Evolutionary conservation across 2,113 vertebrate species (phyloP), one percentile per base, ranked within the genome.

Genomic region (Myodes glareolus): DNA sequence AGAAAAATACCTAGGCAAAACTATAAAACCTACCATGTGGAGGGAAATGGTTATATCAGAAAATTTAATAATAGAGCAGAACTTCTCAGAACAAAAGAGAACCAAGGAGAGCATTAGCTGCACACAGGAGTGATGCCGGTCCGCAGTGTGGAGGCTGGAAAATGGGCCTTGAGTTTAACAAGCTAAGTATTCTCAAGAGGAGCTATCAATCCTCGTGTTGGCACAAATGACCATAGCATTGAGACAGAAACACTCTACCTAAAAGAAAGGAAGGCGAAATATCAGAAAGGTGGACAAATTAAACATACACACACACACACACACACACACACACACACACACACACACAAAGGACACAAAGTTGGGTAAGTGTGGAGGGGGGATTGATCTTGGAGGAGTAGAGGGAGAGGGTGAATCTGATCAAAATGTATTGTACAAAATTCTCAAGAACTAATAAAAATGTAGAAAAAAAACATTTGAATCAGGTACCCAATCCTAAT

Each of bases 51-150:
- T 73, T 92, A 76, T 65, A 90, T 85, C n/a, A 84, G 63, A 68
- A 95, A 95, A 90, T 63, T 42, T 58, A 90, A 88, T 92, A 80
- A 78, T 23, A 88, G 31, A 94, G 27, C 31, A 73, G 12, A 81
- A 36, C 86, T 95, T 94, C 67, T 92, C 55, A 76, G 67, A 68
- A 78, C 23, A 94, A 76, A 92, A 81, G 17, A 23, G 78, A 87
- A n/a, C 52, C 3, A 73, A 68, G 27, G 92, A 78, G 25, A 47
- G 39, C 4, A 52, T 47, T 77, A 91, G 58, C 61, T 94, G 76
- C 36, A 93, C 45, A 65, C 4, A 61, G 21, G 47, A 65, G 12
- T 50, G 65, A 33, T 77, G 39, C 77, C 33, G 67, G 33, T 76
- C 55, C 47, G 70, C 12, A 4, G 36, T 80, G 2, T 12, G 5